These are phyloP conservation scores for Phoxinus phoxinus DNA, from an alignment of 2,113 vertebrate species.

Conservation along the genomic window DNA sequence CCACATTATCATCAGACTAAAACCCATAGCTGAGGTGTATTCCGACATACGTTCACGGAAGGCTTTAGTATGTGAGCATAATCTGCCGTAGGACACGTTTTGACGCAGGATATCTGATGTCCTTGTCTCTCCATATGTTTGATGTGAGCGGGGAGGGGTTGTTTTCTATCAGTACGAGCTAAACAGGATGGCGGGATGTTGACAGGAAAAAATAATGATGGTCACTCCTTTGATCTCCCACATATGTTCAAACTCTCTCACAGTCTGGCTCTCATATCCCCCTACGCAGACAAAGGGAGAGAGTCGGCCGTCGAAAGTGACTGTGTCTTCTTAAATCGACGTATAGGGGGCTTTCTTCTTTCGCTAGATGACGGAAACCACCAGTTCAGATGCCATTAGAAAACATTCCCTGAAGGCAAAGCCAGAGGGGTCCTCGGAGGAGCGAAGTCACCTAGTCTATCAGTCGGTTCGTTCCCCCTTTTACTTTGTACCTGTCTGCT, in stretches of 20 bases:
- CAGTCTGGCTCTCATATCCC: conserved; percentile 20
- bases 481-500: conserved; percentile 49
- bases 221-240: conserved; percentile 53
- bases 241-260: conserved; percentile 48
- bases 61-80: conserved; percentile 3
- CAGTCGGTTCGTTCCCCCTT: conserved; percentile 28
- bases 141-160: conserved; percentile 37
- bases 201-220: conserved; percentile 56
- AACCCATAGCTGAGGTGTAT: background rate
- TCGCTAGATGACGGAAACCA: conserved; percentile 34
- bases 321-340: conserved; percentile 29
- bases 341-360: conserved; percentile 45
- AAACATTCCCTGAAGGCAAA: conserved; percentile 19
- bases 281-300: conserved; percentile 30
- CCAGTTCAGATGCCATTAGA: conserved; percentile 9
- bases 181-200: conserved; percentile 52
- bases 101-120: conserved; percentile 29
- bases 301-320: conserved; percentile 34
- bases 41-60: background rate
- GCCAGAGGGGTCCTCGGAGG: conserved; percentile 24
- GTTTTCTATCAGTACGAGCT: conserved; percentile 46
- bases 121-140: conserved; percentile 49
- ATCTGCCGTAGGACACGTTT: conserved; percentile 36
- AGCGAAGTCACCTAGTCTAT: conserved; percentile 34
- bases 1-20: conserved; percentile 13